Evolutionary conservation across 2,888 invertebrate species (phyloP), one percentile per base, ranked within the genome.

Genomic region (Campoplex capitator): DNA sequence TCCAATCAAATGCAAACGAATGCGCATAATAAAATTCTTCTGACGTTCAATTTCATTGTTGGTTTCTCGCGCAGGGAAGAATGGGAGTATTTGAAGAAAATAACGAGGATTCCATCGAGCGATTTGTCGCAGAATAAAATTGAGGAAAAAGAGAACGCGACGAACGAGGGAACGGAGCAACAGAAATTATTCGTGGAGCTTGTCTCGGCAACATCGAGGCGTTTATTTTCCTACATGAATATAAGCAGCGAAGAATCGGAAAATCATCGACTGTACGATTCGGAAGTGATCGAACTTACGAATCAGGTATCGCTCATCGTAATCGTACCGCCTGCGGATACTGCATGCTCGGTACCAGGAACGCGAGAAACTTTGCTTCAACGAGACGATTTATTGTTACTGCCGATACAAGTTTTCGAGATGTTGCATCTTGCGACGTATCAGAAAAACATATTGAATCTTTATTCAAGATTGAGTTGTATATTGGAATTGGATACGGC

Each of bases 401-500:
- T 99, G 82, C 99, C 99, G 0, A 97, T 99, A 65, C 98, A 99
- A 95, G 98, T 98, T 0, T 98, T 98, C 92, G 97, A 98, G 96
- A 97, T 98, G 98, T 98, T 99, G 87, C 99, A 99, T 94, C 95
- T 99, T 88, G 97, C 97, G 92, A 99, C 99, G 2, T 99, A 99
- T 95, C 98, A 99, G 93, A 96, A 96, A 75, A 97, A 97, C 90
- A 97, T 99, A 88, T 97, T 99, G 80, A 97, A 97, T 91, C 97
- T 98, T 93, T 99, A 99, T 95, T 98, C 98, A 2, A 97, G 98
- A 85, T 95, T 99, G 23, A 99, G 99, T 90, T 98, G 99, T 91
- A 97, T 99, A 84, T 95, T 99, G 84, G 99, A 99, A 95, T 95
- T 99, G 93, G 99, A 99, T 91, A 97, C 98, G 0, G 97, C 98